Conservation (phyloP, 2,797 vertebrate species). For the Tinamus major region DNA sequence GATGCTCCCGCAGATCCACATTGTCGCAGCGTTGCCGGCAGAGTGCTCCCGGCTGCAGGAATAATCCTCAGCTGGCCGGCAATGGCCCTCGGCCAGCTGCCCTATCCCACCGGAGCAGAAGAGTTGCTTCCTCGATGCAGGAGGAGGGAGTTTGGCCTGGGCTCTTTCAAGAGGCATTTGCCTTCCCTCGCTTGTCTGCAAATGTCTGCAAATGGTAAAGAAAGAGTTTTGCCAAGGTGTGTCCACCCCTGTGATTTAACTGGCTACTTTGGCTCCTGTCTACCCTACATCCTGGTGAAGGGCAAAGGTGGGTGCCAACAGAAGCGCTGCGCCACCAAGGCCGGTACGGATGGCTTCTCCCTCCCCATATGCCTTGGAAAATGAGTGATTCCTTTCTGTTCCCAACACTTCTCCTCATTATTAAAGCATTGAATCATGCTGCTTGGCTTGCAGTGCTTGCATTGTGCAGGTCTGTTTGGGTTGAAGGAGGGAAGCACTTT, state of each 20-base stretch:
- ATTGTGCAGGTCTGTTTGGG: conserved; percentile 24
- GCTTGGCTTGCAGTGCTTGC: conserved; percentile 10
- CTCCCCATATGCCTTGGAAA: neutral
- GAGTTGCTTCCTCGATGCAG: fast-evolving
- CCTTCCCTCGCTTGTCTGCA: neutral
- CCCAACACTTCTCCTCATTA: neutral
- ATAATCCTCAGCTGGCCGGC: neutral
- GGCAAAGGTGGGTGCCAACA: neutral
- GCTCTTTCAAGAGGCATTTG: neutral
- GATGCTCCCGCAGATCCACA: neutral
- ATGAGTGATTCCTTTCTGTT: neutral
- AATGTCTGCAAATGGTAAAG: too few relatives aligned
- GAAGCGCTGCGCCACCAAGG: neutral
- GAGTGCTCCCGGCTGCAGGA: neutral
- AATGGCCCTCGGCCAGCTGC: neutral
- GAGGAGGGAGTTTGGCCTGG: neutral
- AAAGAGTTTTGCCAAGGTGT: neutral
- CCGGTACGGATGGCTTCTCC: neutral
- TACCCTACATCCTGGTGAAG: neutral
- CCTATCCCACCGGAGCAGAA: neutral
- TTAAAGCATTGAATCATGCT: neutral
- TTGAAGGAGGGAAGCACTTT: conserved; percentile 42
- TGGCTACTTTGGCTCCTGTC: too few relatives aligned
- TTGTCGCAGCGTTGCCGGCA: neutral
- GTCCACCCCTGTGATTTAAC: neutral